Base-by-base conservation (phyloP, 2,888 invertebrate genomes). In the Lycophotia porphyrea region DNA sequence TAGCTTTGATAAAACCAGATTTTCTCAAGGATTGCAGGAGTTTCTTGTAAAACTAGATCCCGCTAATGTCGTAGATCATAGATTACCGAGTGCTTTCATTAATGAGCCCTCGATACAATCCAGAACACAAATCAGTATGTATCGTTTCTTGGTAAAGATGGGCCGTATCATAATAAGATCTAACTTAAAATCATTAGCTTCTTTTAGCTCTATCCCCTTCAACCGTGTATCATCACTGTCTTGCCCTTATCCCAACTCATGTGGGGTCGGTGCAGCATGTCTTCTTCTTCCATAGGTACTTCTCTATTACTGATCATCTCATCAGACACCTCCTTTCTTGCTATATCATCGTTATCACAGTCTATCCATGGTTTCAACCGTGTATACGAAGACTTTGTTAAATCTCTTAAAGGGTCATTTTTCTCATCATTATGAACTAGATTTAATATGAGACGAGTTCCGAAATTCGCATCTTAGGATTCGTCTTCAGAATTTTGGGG, bases 1-100 rank as follows among this genome's bases (percentile, higher is more conserved):
- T 47, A 34, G 55, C 63, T 18, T 21, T 39, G 44, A 24, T 39
- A 71, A 71, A 78, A 76, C 77, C 58, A 24, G 71, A 71, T 78
- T 60, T 58, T 24, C 34, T 7, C 34, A 42, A 49, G 78, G 58
- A 78, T 63, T 49, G 72, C 18, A 24, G n/a, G 52, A 66, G 65
- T 36, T 61, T 66, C 61, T 63, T 13, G 65, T 5, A 18, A 61
- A 52, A 71, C 72, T 55, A 61, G 66, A 78, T 63, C 39, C 49
- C 18, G 55, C 15, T 72, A 47, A 39, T 55, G 36, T 36, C 9
- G 11, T 36, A 36, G 18, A 69, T 78, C 34, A 60, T 34, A 9
- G 15, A 66, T 61, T 52, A 61, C 52, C n/a, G 15, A 55, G 27
- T 15, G 24, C 18, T 5, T 18, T 21, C 13, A 7, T 21, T 36